Evolutionary conservation across 2,888 invertebrate genomes (phyloP).

Genomic region (Melieria crassipennis): DNA sequence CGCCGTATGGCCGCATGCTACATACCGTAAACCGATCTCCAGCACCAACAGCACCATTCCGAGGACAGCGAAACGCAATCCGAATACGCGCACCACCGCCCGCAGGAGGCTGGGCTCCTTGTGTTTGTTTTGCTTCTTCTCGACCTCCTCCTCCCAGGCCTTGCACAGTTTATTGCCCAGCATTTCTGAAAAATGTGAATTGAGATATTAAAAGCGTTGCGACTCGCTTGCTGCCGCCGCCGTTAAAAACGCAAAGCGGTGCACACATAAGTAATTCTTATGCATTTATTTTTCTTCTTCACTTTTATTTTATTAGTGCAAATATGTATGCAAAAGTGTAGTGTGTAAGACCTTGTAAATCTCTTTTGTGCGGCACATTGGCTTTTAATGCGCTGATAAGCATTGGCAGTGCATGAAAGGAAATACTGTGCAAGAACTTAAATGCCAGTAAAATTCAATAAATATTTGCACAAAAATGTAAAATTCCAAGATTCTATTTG

Average conservation of each 20-base stretch:
- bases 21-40: slow-evolving; percentile 70
- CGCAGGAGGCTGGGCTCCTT: slow-evolving; percentile 64
- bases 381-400: neutral
- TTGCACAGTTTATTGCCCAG: slow-evolving; percentile 71
- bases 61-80: slow-evolving; percentile 68
- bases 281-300: neutral
- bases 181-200: slow-evolving; percentile 43
- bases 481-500: too few species aligned
- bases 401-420: too few species aligned
- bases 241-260: too few species aligned
- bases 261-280: neutral
- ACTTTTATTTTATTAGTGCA: neutral
- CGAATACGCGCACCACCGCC: slow-evolving; percentile 70
- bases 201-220: too few species aligned
- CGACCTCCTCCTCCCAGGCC: slow-evolving; percentile 71
- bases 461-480: too few species aligned
- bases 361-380: neutral
- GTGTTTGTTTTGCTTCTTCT: slow-evolving; percentile 52
- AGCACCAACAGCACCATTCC: slow-evolving; percentile 70
- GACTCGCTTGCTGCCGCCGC: too few species aligned
- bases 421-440: too few species aligned
- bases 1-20: neutral
- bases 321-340: neutral
- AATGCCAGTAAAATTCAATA: too few species aligned
- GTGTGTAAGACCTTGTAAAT: slow-evolving; percentile 1